phyloP scores from a whole-genome alignment of 1,140 invertebrate genomes.

The Caenorhabditis remanei region DNA sequence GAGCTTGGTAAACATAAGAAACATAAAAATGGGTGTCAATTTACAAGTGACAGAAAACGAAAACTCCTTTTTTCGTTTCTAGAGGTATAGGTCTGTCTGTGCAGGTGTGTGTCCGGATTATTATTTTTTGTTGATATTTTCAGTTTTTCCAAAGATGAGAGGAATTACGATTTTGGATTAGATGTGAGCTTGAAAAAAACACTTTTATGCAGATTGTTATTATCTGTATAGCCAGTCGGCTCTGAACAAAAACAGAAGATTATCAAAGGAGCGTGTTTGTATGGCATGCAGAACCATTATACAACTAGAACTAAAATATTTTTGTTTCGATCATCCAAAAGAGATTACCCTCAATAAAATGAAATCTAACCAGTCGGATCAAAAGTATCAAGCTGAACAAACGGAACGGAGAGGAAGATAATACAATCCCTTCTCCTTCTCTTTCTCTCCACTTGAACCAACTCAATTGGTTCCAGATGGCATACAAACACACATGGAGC shows the following conservation, averaged over 20 bases:
- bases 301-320: too few species aligned
- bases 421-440: background rate
- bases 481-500: background rate
- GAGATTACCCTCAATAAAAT: background rate
- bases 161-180: too few species aligned
- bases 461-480: conserved; percentile 47
- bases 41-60: background rate
- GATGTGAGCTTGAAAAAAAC: too few species aligned
- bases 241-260: too few species aligned
- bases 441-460: background rate
- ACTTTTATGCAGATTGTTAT: too few species aligned
- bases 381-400: conserved; percentile 53
- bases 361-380: conserved; percentile 1
- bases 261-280: too few species aligned
- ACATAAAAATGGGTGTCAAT: conserved; percentile 23
- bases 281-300: too few species aligned
- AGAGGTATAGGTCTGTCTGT: background rate
- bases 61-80: background rate
- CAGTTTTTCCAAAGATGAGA: too few species aligned
- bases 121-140: too few species aligned
- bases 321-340: too few species aligned
- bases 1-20: conserved; percentile 11
- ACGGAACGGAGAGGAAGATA: conserved; percentile 15
- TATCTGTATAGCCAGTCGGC: too few species aligned
- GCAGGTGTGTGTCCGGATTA: background rate